These are phyloP conservation scores for Limonius californicus DNA, from an alignment of 1,140 invertebrate genomes.

Conservation along the genomic window DNA sequence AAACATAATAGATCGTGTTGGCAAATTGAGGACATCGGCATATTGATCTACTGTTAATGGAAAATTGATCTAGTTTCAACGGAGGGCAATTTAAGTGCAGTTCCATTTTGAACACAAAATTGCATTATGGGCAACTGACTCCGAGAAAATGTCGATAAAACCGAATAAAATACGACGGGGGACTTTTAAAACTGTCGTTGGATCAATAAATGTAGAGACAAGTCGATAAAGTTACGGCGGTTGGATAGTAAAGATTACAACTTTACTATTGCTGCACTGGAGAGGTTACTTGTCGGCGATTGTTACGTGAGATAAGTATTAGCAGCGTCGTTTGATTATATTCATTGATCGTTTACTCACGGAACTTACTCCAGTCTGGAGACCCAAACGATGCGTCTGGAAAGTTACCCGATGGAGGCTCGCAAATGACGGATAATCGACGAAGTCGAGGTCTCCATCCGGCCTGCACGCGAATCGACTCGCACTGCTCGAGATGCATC, in stretches of 20 bases:
- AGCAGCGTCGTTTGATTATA: background rate
- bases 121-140: background rate
- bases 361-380: constrained; percentile 11
- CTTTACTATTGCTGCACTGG: background rate
- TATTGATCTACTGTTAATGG: no score
- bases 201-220: background rate
- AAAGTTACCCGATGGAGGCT: constrained; percentile 15
- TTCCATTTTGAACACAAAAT: background rate
- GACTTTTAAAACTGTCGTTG: background rate
- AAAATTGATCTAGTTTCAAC: no score
- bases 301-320: background rate
- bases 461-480: constrained; percentile 24
- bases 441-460: constrained; percentile 13
- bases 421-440: constrained; percentile 21
- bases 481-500: constrained; percentile 31
- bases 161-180: background rate
- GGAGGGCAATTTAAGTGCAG: no score
- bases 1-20: no score
- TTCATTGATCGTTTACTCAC: constrained; percentile 19
- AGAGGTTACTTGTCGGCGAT: background rate
- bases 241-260: background rate
- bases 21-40: no score
- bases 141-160: background rate
- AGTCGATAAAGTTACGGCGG: background rate
- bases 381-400: constrained; percentile 7